These are phyloP conservation scores for Dolichopus griseipennis DNA, from an alignment of 2,888 invertebrate species.

Conservation along the genomic window DNA sequence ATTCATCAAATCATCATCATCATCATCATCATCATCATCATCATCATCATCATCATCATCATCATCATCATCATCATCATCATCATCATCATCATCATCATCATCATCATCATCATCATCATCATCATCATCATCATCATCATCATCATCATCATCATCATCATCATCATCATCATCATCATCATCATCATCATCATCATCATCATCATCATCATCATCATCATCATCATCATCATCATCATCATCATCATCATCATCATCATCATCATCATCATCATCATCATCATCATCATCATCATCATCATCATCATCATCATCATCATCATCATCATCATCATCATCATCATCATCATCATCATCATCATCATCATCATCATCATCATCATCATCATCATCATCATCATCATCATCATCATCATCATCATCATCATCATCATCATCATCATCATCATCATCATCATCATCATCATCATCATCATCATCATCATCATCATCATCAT, in stretches of 20 bases:
- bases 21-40: slow-evolving; percentile 6
- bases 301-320: slow-evolving; percentile 6
- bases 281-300: slow-evolving; percentile 6
- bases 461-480: slow-evolving; percentile 6
- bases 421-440: slow-evolving; percentile 6
- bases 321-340: slow-evolving; percentile 6
- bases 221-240: slow-evolving; percentile 6
- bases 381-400: slow-evolving; percentile 6
- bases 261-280: slow-evolving; percentile 6
- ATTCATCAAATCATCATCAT: no score
- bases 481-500: slow-evolving; percentile 6
- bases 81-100: slow-evolving; percentile 6
- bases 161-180: slow-evolving; percentile 6
- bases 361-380: slow-evolving; percentile 6
- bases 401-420: slow-evolving; percentile 6
- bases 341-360: slow-evolving; percentile 6
- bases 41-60: slow-evolving; percentile 6
- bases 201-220: slow-evolving; percentile 6
- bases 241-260: slow-evolving; percentile 6
- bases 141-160: slow-evolving; percentile 6
- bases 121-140: slow-evolving; percentile 6
- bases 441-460: slow-evolving; percentile 6
- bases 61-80: slow-evolving; percentile 6
- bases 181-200: slow-evolving; percentile 6
- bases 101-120: slow-evolving; percentile 6